Conservation (phyloP, 1,140 invertebrate genomes). For the Drosophila virilis region DNA sequence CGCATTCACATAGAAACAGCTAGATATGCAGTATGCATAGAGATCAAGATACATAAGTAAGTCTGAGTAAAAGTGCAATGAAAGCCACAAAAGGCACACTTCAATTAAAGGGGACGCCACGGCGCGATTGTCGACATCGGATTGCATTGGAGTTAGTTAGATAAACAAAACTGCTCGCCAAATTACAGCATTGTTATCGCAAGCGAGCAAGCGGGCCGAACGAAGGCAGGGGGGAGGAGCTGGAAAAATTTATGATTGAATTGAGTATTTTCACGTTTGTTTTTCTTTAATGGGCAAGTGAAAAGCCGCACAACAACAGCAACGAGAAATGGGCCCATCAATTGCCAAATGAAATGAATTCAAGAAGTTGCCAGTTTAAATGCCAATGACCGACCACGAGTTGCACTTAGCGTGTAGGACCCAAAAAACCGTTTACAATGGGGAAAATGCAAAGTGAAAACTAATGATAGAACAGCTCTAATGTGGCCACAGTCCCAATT, state of each 20-base stretch:
- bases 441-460: conserved; percentile 40
- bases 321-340: conserved; percentile 36
- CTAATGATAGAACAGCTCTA: conserved; percentile 48
- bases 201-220: neutral
- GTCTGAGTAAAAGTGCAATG: conserved; percentile 57
- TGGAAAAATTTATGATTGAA: conserved; percentile 63
- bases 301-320: conserved; percentile 42
- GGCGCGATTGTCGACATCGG: conserved; percentile 38
- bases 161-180: conserved; percentile 61
- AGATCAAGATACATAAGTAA: conserved; percentile 1
- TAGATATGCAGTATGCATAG: conserved; percentile 7
- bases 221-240: neutral
- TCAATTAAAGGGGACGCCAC: conserved; percentile 59
- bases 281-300: conserved; percentile 54
- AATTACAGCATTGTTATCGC: conserved; percentile 66
- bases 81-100: conserved; percentile 65
- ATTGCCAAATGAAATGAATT: conserved; percentile 59
- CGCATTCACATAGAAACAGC: conserved; percentile 18
- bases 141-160: conserved; percentile 52
- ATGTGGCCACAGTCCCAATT: conserved; percentile 18
- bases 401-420: conserved; percentile 39
- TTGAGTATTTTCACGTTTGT: conserved; percentile 58
- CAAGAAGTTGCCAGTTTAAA: conserved; percentile 48
- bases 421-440: neutral
- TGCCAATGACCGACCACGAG: conserved; percentile 53